Evolutionary conservation across 2,888 invertebrate species (phyloP), one percentile per base, ranked within the genome.

Genomic region (Euzetes globulus): DNA sequence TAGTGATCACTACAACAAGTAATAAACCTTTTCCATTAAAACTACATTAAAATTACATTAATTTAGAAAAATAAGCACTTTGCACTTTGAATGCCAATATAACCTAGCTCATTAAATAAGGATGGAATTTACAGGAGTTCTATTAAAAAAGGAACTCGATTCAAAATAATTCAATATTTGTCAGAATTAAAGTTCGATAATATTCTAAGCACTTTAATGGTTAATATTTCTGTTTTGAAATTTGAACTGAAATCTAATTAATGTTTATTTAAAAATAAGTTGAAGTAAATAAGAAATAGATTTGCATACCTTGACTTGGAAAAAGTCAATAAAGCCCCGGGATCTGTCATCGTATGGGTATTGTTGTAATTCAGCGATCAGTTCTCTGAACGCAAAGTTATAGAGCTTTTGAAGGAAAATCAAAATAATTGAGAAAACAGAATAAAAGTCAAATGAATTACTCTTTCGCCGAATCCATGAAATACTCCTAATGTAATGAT

Each of bases 221-320:
- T n/a, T n/a, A n/a, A 41, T 9, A 11, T 41, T 41, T 41, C 6
- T 41, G 13, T 41, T 41, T 9, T 41, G 41, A 13, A 9, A 41
- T 41, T 41, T 41, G 41, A 41, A 13, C 41, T 13, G 13, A 41
- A 41, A 41, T 41, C 41, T 11, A 11, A 41, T 41, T 7, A 7
- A 7, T 41, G 7, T 41, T 41, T 11, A 55, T 25, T 52, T 19
- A 52, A 19, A 52, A 19, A 52, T 13, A 17, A 22, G 17, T 58
- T 58, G 19, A 22, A 22, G 25, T 22, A 55, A 55, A 22, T 9
- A 55, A n/a, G 19, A 6, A 19, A 5, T 25, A n/a, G 9, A 55
- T 22, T 19, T 41, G 11, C 41, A 65, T 73, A 76, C 76, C 76
- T 77, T 77, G 17, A 77, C 74, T 55, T 77, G 77, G 37, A 77